These are phyloP conservation scores for Melipona beecheii DNA, from an alignment of 2,888 invertebrate species.

Conservation along the genomic window DNA sequence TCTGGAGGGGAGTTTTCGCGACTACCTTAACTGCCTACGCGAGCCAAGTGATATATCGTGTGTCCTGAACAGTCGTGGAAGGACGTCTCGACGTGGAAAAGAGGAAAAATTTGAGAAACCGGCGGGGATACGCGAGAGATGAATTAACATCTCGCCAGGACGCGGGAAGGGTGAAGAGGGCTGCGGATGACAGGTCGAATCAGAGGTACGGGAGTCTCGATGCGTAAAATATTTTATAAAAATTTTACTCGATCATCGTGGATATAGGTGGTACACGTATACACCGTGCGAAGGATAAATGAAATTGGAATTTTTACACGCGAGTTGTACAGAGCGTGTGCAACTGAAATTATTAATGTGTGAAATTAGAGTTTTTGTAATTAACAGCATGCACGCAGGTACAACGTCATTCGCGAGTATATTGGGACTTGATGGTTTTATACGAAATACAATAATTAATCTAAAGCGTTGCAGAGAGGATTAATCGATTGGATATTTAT, in stretches of 20 bases:
- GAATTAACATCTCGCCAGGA: constrained; percentile 8
- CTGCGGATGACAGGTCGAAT: background rate
- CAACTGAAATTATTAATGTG: no score
- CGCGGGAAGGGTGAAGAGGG: background rate
- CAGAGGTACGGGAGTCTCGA: background rate
- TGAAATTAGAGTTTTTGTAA: no score
- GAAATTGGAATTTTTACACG: background rate
- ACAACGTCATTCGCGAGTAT: no score
- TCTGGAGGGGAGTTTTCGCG: constrained; percentile 18
- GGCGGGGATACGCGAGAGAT: background rate
- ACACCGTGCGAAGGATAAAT: background rate
- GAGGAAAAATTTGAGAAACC: background rate
- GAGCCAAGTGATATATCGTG: constrained; percentile 20
- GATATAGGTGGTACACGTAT: background rate
- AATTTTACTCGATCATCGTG: background rate
- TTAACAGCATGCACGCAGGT: no score
- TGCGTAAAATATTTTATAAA: background rate
- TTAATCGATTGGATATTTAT: no score
- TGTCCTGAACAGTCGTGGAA: constrained; percentile 12
- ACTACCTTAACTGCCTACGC: constrained; percentile 4
- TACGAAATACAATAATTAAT: no score
- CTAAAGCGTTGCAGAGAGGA: no score
- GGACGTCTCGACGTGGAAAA: background rate
- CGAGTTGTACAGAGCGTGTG: no score
- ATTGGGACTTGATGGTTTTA: no score